Evolutionary conservation across 92 coral and sea anemone species (phyloP).

Genomic region (Blastomussa wellsi): DNA sequence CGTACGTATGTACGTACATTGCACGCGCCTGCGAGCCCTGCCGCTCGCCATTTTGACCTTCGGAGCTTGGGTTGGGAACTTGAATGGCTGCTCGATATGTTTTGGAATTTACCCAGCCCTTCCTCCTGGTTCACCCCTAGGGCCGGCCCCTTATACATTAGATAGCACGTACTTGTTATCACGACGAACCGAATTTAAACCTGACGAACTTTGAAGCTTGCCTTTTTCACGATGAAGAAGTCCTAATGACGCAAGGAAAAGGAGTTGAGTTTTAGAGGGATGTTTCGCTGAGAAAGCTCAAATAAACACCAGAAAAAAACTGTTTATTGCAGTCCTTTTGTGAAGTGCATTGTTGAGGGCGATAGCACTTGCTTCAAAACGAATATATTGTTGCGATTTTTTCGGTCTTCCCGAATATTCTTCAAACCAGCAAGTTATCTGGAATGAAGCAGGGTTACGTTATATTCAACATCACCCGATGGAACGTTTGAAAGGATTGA

Average conservation of each 20-base stretch:
- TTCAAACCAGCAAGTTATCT: neutral
- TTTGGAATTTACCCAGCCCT: no score
- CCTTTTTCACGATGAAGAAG: neutral
- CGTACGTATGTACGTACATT: no score
- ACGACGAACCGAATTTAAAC: neutral
- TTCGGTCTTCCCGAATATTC: neutral
- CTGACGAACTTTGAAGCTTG: neutral
- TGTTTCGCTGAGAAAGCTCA: no score
- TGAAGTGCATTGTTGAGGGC: neutral
- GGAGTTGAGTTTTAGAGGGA: neutral
- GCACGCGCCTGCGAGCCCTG: no score
- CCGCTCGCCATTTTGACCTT: no score
- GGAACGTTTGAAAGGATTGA: neutral
- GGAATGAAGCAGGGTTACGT: neutral
- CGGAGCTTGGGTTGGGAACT: no score
- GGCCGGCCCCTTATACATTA: no score
- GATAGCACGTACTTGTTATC: no score
- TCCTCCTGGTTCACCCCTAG: no score
- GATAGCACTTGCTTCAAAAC: neutral
- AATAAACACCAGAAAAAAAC: neutral
- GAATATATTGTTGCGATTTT: neutral
- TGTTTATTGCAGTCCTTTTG: neutral
- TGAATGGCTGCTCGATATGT: no score
- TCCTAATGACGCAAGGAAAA: neutral
- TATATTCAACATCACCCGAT: neutral